These are phyloP conservation scores for Micromesistius poutassou DNA, from an alignment of 2,797 vertebrate genomes.

Conservation along the genomic window DNA sequence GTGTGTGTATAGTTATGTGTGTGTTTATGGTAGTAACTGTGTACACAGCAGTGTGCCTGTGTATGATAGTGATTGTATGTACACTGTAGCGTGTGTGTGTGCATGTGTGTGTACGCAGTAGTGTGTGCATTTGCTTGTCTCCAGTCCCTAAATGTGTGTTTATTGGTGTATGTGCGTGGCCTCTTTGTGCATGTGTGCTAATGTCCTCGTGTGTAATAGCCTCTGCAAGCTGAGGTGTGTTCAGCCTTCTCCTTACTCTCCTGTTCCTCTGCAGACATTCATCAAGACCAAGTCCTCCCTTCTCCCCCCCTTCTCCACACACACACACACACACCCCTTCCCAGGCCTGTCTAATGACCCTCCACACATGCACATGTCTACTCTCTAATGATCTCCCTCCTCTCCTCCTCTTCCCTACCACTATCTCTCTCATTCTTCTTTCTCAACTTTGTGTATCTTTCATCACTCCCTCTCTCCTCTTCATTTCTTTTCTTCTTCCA, in stretches of 20 bases:
- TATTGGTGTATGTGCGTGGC: neutral
- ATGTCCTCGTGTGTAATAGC: neutral
- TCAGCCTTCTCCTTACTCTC: neutral
- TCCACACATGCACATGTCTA: neutral
- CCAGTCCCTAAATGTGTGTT: neutral
- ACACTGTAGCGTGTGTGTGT: conserved; percentile 1
- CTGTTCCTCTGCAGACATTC: neutral
- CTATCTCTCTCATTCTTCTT: neutral
- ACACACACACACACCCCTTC: neutral
- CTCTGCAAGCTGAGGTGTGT: neutral
- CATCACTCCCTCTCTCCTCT: neutral
- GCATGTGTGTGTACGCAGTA: neutral
- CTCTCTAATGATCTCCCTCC: neutral
- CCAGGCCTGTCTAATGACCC: neutral
- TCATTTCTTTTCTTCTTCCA: no score
- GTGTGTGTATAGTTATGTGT: neutral
- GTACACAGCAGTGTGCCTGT: neutral
- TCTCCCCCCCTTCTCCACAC: no score
- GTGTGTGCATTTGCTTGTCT: neutral
- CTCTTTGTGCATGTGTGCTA: neutral
- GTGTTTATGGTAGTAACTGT: conserved; percentile 1
- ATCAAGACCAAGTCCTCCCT: neutral
- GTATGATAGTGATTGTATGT: conserved; percentile 6
- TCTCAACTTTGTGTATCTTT: neutral
- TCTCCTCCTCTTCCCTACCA: neutral